phyloP scores from a whole-genome alignment of 2,888 invertebrate species.

The Drosophila anomalipes region DNA sequence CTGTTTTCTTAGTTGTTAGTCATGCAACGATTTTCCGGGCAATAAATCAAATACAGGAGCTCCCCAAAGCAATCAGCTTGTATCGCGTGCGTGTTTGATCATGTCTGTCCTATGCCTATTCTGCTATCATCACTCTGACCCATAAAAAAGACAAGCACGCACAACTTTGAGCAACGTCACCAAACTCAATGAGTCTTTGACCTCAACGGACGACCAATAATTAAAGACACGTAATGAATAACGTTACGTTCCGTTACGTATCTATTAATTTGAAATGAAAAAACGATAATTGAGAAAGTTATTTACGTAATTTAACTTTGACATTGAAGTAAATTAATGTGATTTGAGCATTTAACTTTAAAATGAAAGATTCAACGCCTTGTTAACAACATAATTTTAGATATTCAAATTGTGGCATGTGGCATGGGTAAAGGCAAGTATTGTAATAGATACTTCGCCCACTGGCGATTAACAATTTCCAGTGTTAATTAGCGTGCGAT shows the following conservation, averaged over 20 bases:
- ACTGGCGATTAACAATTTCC: constrained; percentile 52
- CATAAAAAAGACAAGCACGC: constrained; percentile 2
- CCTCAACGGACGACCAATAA: constrained; percentile 20
- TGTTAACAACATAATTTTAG: constrained; percentile 12
- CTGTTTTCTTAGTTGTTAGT: background rate
- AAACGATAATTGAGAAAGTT: constrained; percentile 5
- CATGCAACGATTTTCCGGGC: constrained; percentile 1
- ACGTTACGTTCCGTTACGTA: background rate
- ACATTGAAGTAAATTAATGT: constrained; percentile 1
- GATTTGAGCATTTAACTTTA: background rate
- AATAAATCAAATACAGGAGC: constrained; percentile 1
- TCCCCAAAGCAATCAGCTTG: background rate
- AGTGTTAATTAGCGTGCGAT: constrained; percentile 61
- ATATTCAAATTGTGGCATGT: constrained; percentile 1
- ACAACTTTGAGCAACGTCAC: constrained; percentile 15
- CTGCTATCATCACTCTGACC: background rate
- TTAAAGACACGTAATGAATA: constrained; percentile 16
- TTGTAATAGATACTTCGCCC: background rate
- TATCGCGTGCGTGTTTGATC: background rate
- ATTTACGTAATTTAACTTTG: constrained; percentile 18
- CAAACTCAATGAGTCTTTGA: constrained; percentile 35
- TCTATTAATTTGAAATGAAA: background rate
- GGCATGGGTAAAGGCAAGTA: background rate
- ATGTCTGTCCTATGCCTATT: background rate
- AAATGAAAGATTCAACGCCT: background rate